phyloP scores from a whole-genome alignment of 2,888 invertebrate species.

The Tenthredo mesomela region DNA sequence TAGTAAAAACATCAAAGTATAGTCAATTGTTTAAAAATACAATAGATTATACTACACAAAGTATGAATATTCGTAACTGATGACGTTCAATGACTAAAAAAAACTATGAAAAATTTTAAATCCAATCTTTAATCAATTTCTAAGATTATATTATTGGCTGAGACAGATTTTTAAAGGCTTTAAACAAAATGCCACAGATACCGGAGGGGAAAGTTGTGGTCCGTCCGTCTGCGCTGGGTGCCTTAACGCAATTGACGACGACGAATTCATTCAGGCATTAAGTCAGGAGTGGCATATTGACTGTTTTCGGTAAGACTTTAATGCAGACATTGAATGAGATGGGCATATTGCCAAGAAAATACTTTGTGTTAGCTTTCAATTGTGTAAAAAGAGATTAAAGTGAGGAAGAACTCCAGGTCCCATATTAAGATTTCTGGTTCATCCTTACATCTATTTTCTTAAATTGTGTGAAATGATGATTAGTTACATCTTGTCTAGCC shows the following conservation, averaged over 20 bases:
- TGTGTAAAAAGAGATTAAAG: background rate
- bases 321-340: background rate
- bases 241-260: constrained; percentile 86
- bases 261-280: constrained; percentile 90
- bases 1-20: background rate
- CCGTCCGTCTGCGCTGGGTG: constrained; percentile 85
- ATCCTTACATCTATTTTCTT: too few relatives aligned
- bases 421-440: background rate
- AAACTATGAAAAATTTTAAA: background rate
- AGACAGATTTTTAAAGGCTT: background rate
- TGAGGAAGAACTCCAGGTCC: background rate
- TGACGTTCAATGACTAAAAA: background rate
- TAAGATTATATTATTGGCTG: background rate
- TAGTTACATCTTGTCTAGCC: background rate
- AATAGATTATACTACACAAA: background rate
- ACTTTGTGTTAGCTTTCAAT: background rate
- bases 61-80: background rate
- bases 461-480: too few relatives aligned
- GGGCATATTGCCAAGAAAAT: background rate
- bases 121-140: background rate
- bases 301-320: constrained; percentile 87
- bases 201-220: constrained; percentile 68
- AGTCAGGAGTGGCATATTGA: constrained; percentile 94
- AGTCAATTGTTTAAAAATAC: background rate
- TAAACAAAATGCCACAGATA: constrained; percentile 64